Conservation (phyloP, 2,113 vertebrate species). For the Gorilla gorilla region DNA sequence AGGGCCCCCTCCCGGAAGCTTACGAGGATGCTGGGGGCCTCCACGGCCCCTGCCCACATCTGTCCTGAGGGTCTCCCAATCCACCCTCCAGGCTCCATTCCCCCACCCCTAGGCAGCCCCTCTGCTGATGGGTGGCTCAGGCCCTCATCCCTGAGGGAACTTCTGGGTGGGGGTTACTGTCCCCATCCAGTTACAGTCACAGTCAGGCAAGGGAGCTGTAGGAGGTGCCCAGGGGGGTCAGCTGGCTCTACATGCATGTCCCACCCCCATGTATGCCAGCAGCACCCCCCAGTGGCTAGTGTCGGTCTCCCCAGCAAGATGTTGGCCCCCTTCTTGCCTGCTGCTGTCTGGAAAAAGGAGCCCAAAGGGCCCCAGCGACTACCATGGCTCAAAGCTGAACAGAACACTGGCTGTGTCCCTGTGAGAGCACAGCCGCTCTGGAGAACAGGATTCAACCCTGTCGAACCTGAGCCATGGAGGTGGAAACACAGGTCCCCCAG, state of each 20-base stretch:
- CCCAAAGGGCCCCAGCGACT: accelerated
- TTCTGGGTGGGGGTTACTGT: background rate
- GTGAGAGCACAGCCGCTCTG: no score
- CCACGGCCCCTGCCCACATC: background rate
- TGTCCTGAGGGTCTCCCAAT: background rate
- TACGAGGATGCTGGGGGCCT: background rate
- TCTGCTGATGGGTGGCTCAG: background rate
- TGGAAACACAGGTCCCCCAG: no score
- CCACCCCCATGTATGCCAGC: background rate
- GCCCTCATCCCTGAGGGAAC: background rate
- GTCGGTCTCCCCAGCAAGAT: background rate
- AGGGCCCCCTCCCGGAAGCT: background rate
- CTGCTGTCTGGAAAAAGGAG: background rate
- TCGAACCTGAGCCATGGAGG: accelerated
- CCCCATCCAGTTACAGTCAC: background rate
- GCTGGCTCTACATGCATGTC: background rate
- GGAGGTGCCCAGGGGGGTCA: background rate
- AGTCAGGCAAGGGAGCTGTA: background rate
- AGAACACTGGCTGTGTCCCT: background rate
- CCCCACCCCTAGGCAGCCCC: background rate
- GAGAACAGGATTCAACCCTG: background rate
- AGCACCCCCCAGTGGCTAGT: background rate
- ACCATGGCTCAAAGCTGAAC: background rate
- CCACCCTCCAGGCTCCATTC: background rate
- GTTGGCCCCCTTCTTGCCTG: no score